phyloP scores from a whole-genome alignment of 2,888 invertebrate genomes.

The Heliconius erato region DNA sequence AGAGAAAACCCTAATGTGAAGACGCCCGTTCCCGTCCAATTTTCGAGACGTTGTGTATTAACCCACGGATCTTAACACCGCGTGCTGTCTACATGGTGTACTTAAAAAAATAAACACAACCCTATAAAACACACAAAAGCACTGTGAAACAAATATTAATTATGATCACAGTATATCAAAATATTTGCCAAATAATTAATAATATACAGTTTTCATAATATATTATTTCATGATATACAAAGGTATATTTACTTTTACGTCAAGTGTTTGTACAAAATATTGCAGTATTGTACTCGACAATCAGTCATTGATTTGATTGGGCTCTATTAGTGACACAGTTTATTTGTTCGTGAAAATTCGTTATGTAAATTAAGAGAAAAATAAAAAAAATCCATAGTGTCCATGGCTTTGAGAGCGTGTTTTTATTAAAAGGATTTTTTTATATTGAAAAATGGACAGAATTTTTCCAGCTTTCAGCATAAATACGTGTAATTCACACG shows the following conservation, averaged over 20 bases:
- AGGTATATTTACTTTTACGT: constrained; percentile 40
- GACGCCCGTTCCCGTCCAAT: not conserved
- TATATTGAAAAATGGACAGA: constrained; percentile 3
- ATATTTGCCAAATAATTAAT: constrained; percentile 9
- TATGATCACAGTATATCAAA: not conserved
- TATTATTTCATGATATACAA: constrained; percentile 29
- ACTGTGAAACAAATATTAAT: not conserved
- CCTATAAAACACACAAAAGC: not conserved
- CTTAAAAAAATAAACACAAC: not conserved
- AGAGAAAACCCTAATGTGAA: not conserved
- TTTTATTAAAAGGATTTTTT: constrained; percentile 18
- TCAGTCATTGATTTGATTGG: constrained; percentile 54
- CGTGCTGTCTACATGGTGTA: not conserved
- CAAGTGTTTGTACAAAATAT: constrained; percentile 44
- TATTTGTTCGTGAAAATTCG: constrained; percentile 60
- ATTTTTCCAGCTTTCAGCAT: constrained; percentile 5
- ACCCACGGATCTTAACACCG: not conserved
- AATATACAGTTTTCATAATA: not conserved
- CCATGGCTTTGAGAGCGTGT: constrained; percentile 26
- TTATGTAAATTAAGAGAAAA: constrained; percentile 39
- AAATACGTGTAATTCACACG: not conserved
- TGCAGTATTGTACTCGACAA: constrained; percentile 46
- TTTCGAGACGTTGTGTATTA: not conserved
- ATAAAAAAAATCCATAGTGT: constrained; percentile 29
- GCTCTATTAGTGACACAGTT: constrained; percentile 53